Percentiles rank a stretch among this genome's conserved stretches.
These are phyloP conservation scores for Parnassius glacialis DNA, from an alignment of 2,888 invertebrate genomes.

Conservation along the genomic window DNA sequence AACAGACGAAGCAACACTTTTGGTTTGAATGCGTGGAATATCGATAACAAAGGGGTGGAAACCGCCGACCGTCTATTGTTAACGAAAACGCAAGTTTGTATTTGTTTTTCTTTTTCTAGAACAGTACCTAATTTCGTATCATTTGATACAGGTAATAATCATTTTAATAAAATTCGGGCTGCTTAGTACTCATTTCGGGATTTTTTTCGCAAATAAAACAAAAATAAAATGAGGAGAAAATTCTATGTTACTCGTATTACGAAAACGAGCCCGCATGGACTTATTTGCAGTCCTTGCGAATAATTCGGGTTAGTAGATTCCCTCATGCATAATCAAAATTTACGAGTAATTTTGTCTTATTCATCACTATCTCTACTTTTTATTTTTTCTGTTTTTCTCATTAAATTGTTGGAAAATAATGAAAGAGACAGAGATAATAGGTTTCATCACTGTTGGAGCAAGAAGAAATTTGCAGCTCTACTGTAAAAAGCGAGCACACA, in stretches of 20 bases:
- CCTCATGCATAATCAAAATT: not conserved
- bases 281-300: slow-evolving; percentile 30
- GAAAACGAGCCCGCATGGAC: slow-evolving; percentile 40
- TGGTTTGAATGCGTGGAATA: too few species aligned
- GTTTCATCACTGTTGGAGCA: too few species aligned
- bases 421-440: too few species aligned
- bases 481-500: too few species aligned
- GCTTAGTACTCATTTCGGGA: not conserved
- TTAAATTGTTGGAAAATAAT: too few species aligned
- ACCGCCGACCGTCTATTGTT: too few species aligned
- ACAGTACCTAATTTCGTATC: not conserved
- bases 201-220: slow-evolving; percentile 5
- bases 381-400: too few species aligned
- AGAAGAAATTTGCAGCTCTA: too few species aligned
- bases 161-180: slow-evolving; percentile 8
- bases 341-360: not conserved
- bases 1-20: too few species aligned
- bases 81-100: too few species aligned
- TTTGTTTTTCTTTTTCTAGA: not conserved
- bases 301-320: not conserved
- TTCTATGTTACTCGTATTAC: slow-evolving; percentile 49
- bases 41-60: too few species aligned
- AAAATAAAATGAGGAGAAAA: not conserved
- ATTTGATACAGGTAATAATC: slow-evolving; percentile 5
- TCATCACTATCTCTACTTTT: not conserved